phyloP scores from a whole-genome alignment of 2,888 invertebrate genomes.

The Xylocampa areola region DNA sequence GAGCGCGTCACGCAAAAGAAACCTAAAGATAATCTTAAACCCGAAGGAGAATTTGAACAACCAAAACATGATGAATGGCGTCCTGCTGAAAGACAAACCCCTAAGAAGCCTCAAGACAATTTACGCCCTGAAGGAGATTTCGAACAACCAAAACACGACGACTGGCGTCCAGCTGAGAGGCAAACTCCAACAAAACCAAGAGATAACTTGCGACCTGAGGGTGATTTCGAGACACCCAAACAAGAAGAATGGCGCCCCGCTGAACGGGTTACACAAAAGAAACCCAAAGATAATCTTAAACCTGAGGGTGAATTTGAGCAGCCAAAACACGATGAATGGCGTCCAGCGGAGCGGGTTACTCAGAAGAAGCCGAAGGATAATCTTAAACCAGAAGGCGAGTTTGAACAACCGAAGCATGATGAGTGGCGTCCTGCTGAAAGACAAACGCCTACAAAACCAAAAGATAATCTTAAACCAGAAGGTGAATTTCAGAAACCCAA shows the following conservation, averaged over 20 bases:
- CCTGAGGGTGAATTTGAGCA: slow-evolving; percentile 88
- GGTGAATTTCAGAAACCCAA: slow-evolving; percentile 86
- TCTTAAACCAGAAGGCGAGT: slow-evolving; percentile 88
- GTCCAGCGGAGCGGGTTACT: slow-evolving; percentile 82
- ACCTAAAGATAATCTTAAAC: slow-evolving; percentile 82
- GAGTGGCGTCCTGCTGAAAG: slow-evolving; percentile 80
- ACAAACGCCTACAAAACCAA: slow-evolving; percentile 72
- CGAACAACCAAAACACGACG: slow-evolving; percentile 68
- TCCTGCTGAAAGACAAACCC: slow-evolving; percentile 79
- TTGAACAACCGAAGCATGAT: slow-evolving; percentile 77
- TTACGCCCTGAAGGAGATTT: slow-evolving; percentile 69
- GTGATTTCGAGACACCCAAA: slow-evolving; percentile 85
- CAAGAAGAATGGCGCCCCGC: slow-evolving; percentile 80
- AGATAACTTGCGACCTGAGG: slow-evolving; percentile 88
- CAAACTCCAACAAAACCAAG: slow-evolving; percentile 76
- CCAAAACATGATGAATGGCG: slow-evolving; percentile 85
- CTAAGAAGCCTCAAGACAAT: slow-evolving; percentile 85
- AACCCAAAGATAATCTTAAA: slow-evolving; percentile 85
- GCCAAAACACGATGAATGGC: slow-evolving; percentile 77
- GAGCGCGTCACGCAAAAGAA: slow-evolving; percentile 62
- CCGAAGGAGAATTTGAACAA: slow-evolving; percentile 90
- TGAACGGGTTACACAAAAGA: slow-evolving; percentile 75
- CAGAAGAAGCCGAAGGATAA: slow-evolving; percentile 87
- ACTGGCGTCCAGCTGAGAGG: slow-evolving; percentile 80
- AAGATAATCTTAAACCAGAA: slow-evolving; percentile 85